Conservation (phyloP, 1,140 invertebrate species). For the Drosophila bocqueti region DNA sequence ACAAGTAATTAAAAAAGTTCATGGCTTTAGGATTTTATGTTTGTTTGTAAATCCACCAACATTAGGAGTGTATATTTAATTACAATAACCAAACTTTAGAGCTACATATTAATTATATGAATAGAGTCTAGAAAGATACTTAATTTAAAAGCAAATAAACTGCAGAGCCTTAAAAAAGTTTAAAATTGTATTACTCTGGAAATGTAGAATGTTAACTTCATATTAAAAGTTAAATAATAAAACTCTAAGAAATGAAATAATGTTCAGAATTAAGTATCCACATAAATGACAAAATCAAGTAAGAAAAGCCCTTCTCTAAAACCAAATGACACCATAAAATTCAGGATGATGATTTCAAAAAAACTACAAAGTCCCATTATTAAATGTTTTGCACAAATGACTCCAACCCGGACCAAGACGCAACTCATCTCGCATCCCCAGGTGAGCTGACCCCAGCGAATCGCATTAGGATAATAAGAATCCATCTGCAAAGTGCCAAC, state of each 20-base stretch:
- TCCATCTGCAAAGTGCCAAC: constrained; percentile 1
- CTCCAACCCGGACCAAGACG: constrained; percentile 8
- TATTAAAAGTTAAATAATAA: not conserved
- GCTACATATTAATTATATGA: too few relatives aligned
- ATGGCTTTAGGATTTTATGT: too few relatives aligned
- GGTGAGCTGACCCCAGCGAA: constrained; percentile 15
- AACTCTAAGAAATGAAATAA: not conserved
- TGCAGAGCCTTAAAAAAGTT: not conserved
- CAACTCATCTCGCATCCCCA: constrained; percentile 26
- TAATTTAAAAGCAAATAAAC: not conserved
- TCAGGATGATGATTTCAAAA: not conserved
- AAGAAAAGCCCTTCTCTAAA: not conserved
- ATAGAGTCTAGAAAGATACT: not conserved
- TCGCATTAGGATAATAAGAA: constrained; percentile 33
- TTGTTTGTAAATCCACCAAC: not conserved
- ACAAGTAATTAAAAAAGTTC: not conserved
- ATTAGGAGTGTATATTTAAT: not conserved
- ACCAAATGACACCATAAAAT: not conserved
- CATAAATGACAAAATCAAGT: not conserved
- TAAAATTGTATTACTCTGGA: not conserved
- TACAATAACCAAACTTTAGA: not conserved
- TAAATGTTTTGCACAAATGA: constrained; percentile 18
- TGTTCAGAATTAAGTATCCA: not conserved
- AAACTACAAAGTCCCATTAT: not conserved
- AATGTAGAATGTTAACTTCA: not conserved